Conservation (phyloP, 2,888 invertebrate species). For the Hydrotaea diabolus region DNA sequence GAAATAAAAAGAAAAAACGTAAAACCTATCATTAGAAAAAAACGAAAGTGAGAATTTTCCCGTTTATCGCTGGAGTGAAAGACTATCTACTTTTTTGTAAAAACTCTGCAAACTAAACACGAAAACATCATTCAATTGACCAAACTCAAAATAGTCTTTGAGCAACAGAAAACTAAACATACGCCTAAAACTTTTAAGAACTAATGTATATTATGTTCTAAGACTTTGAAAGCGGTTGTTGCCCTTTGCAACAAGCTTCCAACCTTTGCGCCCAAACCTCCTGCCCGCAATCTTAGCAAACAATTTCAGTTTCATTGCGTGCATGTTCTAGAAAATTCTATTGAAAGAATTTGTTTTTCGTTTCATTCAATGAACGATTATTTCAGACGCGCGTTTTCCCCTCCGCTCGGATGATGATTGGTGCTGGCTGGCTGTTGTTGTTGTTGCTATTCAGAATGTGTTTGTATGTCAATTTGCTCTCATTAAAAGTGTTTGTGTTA, state of each 20-base stretch:
- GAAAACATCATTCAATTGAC: too few relatives aligned
- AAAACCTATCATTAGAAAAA: too few relatives aligned
- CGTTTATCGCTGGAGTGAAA: too few relatives aligned
- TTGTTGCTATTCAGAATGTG: constrained; percentile 6
- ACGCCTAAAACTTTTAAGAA: too few relatives aligned
- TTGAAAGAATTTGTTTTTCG: not conserved
- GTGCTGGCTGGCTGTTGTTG: not conserved
- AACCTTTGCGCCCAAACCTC: not conserved
- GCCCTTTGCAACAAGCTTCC: too few relatives aligned
- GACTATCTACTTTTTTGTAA: too few relatives aligned
- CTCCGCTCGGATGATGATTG: constrained; percentile 25
- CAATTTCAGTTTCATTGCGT: constrained; percentile 4
- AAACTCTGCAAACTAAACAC: too few relatives aligned
- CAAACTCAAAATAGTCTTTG: too few relatives aligned
- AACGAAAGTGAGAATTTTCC: too few relatives aligned
- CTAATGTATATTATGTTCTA: too few relatives aligned
- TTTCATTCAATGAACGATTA: constrained; percentile 15
- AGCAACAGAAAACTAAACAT: too few relatives aligned
- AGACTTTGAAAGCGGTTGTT: too few relatives aligned
- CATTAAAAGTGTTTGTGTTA: constrained; percentile 47
- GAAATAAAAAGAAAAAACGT: not conserved
- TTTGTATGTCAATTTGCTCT: constrained; percentile 59
- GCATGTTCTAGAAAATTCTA: constrained; percentile 13
- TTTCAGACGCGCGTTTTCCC: constrained; percentile 18
- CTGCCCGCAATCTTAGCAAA: not conserved